These are phyloP conservation scores for Pachyramphus minor DNA, from an alignment of 2,113 vertebrate genomes.

Conservation along the genomic window DNA sequence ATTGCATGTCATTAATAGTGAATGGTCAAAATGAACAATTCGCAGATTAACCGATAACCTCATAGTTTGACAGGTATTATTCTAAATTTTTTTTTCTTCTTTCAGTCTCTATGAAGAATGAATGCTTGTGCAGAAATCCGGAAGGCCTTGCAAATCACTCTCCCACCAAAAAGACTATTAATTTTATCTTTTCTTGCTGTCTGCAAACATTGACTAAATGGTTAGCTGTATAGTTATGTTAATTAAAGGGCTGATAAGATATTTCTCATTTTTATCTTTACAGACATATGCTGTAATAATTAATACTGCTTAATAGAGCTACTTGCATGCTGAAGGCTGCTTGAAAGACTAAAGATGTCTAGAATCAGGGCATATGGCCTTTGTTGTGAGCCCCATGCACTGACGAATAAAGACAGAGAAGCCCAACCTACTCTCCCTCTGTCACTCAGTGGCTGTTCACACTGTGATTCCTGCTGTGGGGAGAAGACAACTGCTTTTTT, in stretches of 20 bases:
- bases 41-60: constrained; percentile 6
- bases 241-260: not conserved
- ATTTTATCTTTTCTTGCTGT: not conserved
- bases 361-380: constrained; percentile 29
- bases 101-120: not conserved
- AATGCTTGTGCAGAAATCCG: not conserved
- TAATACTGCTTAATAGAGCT: constrained; percentile 19
- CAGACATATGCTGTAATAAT: not conserved
- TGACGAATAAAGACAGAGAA: constrained; percentile 4
- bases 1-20: not conserved
- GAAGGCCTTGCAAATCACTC: not conserved
- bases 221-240: not conserved
- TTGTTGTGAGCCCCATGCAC: constrained; percentile 33
- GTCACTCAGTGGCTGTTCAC: constrained; percentile 19
- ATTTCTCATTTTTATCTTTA: not conserved
- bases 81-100: not conserved
- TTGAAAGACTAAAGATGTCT: constrained; percentile 22
- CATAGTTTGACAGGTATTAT: not conserved
- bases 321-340: not conserved
- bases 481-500: constrained; percentile 35
- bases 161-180: not conserved
- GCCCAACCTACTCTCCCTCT: constrained; percentile 22
- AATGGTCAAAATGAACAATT: constrained; percentile 10
- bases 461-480: not conserved
- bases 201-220: not conserved